Evolutionary conservation across 2,113 vertebrate genomes (phyloP), one percentile per base, ranked within the genome.

Genomic region (Naja naja): DNA sequence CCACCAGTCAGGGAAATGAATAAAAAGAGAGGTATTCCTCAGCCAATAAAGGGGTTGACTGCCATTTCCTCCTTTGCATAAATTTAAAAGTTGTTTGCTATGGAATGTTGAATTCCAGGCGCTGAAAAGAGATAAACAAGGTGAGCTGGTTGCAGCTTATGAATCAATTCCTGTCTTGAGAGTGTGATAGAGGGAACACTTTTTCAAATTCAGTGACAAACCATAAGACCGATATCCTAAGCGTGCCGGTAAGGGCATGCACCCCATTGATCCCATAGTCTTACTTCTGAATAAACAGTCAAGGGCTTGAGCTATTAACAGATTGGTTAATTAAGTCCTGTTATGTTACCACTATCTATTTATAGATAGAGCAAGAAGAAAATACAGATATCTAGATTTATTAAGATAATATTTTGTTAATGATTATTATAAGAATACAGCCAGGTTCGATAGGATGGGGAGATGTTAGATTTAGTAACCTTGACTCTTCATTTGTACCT

Each of bases 1-100:
- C 23, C 58, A 88, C 58, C 23, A 92, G 52, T 12, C 16, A 5
- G 49, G 1, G 1, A 92, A 89, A 88, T 45, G 87, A 27, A 91
- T 94, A n/a, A 89, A 90, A 94, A 56, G 25, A 9, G 11, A 90
- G 34, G 39, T 18, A 47, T 88, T 92, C 92, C 47, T 89, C 43
- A 53, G 30, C 4, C 27, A 23, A 23, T 91, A 30, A 85, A 93
- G n/a, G 87, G 39, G 85, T 47, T 93, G 52, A 87, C 9, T 49
- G 7, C 2, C 69, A 5, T 14, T 89, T 16, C 39, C 91, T 22
- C 60, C 54, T 93, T 87, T 60, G 0, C 27, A 7, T 92, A 60
- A 43, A 4, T 27, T 92, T 91, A 85, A 89, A 74, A 85, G 30
- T 49, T 43, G 34, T 89, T 89, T 89, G 92, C 88, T 85, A 52